Evolutionary conservation across 2,113 vertebrate genomes (phyloP), one percentile per base, ranked within the genome.

Genomic region (Nesoenas mayeri): DNA sequence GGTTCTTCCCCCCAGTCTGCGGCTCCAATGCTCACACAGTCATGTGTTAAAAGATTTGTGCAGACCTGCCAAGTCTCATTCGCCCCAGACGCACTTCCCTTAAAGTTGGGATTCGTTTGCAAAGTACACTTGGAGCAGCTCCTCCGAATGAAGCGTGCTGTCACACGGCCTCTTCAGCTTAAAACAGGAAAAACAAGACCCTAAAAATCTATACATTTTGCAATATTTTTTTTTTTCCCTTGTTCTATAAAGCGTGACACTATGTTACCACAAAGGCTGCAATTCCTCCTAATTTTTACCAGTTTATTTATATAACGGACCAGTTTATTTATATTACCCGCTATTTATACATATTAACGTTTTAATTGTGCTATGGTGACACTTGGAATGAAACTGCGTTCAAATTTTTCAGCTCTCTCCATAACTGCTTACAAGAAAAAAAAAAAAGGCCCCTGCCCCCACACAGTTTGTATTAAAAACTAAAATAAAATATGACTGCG

Each of bases 31-130:
- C 90, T 77, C 61, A 26, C 79, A 78, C 32, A 85, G 95, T 32
- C 93, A 93, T 72, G 93, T 94, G 93, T 77, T 94, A 92, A 92
- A 95, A 92, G 90, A 90, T 86, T 24, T 38, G 88, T 18, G 58
- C 77, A 66, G 64, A 82, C 62, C 91, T 96, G 95, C 95, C 96
- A 96, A 94, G 77, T 65, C 94, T 71, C 94, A 87, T 80, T 94
- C 95, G 90, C 61, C 91, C 20, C 13, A 94, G 72, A 80, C 72
- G 47, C 92, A 32, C 91, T 95, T 85, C 48, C 20, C 85, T 88
- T 29, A 0, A 94, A 97, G 94, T 96, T 97, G 34, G 80, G 95
- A 94, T 84, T 38, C 22, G 5, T 62, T 84, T 22, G 66, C 58
- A 83, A 89, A 95, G 75, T 78, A 1, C 6, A n/a, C 61, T 93